phyloP scores from a whole-genome alignment of 1,140 invertebrate species.

The Oryctes rhinoceros region DNA sequence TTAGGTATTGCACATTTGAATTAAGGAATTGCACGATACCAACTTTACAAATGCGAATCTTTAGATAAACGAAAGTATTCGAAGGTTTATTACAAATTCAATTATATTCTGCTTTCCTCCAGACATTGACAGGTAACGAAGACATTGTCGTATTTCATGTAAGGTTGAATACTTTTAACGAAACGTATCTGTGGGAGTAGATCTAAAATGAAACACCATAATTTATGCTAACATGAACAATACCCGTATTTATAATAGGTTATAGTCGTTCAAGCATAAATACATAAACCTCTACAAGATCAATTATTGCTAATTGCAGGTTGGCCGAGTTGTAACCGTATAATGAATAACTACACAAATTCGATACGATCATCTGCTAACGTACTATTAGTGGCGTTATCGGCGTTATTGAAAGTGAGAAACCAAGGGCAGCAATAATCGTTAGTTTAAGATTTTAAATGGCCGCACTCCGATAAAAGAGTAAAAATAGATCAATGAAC shows the following conservation, averaged over 20 bases:
- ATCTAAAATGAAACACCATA: slow-evolving; percentile 9
- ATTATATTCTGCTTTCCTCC: background rate
- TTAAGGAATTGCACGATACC: no score
- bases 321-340: background rate
- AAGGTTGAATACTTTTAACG: slow-evolving; percentile 19
- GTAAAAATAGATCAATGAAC: background rate
- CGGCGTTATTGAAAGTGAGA: background rate
- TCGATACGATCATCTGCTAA: slow-evolving; percentile 1
- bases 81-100: background rate
- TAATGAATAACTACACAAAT: slow-evolving; percentile 17
- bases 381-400: background rate
- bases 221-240: slow-evolving; percentile 25
- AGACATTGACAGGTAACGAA: background rate
- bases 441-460: background rate
- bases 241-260: slow-evolving; percentile 11
- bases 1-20: no score
- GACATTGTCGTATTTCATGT: background rate
- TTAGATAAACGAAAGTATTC: no score
- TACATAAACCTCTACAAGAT: background rate
- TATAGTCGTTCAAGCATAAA: slow-evolving; percentile 23
- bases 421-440: background rate
- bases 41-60: no score
- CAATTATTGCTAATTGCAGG: slow-evolving; percentile 23
- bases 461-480: background rate
- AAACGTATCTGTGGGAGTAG: background rate